Evolutionary conservation across 92 coral and sea anemone species (phyloP).

Genomic region (Hydrozoanthus gracilis): DNA sequence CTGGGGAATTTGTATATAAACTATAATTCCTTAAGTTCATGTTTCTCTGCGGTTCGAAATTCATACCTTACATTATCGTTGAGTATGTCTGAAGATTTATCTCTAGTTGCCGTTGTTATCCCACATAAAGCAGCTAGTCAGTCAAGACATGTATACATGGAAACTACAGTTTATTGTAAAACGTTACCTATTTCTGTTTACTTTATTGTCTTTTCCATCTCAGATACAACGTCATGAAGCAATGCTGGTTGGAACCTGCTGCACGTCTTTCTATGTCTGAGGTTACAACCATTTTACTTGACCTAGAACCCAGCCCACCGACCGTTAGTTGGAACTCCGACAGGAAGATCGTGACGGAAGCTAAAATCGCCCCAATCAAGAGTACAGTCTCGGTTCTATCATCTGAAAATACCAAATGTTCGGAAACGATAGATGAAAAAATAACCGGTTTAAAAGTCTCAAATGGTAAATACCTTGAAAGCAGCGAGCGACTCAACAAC

Average conservation of each 20-base stretch:
- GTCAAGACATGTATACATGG: not conserved
- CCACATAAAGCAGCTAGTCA: no score
- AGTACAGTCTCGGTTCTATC: not conserved
- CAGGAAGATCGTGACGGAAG: slow-evolving; percentile 24
- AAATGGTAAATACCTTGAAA: not conserved
- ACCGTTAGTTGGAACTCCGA: slow-evolving; percentile 40
- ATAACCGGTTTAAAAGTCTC: not conserved
- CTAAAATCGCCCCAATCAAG: slow-evolving; percentile 5
- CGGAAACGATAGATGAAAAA: not conserved
- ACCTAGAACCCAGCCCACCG: slow-evolving; percentile 50
- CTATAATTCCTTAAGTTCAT: no score
- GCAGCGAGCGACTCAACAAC: not conserved
- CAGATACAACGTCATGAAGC: slow-evolving; percentile 78
- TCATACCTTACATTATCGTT: no score
- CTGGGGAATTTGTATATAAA: no score
- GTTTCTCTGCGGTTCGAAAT: no score
- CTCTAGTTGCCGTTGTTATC: no score
- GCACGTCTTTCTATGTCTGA: slow-evolving; percentile 68
- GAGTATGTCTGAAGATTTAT: no score
- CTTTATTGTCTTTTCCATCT: not conserved
- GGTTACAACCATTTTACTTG: slow-evolving; percentile 54
- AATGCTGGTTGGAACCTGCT: slow-evolving; percentile 77
- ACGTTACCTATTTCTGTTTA: not conserved
- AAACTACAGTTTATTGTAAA: not conserved
- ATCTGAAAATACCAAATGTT: not conserved